A percentile compares a stretch with the other conserved stretches of the same genome.
These are phyloP conservation scores for Propithecus deckenii DNA, from an alignment of 2,797 vertebrate species.

Conservation along the genomic window DNA sequence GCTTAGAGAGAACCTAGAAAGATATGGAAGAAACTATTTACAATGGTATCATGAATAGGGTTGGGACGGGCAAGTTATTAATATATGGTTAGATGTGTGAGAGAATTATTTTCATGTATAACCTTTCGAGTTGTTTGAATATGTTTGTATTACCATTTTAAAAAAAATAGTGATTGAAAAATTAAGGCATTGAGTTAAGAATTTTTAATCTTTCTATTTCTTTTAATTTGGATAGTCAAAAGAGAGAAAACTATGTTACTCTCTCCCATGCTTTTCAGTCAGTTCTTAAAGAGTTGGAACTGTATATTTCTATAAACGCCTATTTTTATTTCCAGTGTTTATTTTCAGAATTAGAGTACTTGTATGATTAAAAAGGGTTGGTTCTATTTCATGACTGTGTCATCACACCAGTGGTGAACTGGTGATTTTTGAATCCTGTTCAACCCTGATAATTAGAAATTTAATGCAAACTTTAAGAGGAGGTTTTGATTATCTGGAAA, in stretches of 20 bases:
- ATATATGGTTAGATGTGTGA: not conserved
- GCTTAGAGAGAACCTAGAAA: not conserved
- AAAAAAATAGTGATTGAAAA: not conserved
- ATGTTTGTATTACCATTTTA: not conserved
- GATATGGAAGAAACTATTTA: not conserved
- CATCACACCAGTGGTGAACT: not conserved
- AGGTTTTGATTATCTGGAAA: not conserved
- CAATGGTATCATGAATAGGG: not conserved
- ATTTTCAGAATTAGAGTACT: not conserved
- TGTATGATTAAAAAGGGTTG: not conserved
- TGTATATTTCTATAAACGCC: not conserved
- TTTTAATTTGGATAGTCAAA: conserved; percentile 5
- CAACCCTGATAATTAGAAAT: not conserved
- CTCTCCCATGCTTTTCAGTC: not conserved
- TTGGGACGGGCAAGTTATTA: not conserved
- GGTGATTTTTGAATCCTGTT: not conserved
- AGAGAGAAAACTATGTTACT: not conserved
- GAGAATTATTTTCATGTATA: not conserved
- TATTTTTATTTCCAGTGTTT: not conserved
- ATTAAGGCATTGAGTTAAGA: not conserved
- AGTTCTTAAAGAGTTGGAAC: not conserved
- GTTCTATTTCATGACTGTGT: not conserved
- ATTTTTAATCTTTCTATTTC: not conserved
- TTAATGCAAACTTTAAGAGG: not conserved
- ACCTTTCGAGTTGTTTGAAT: not conserved